Evolutionary conservation across 1,140 invertebrate species (phyloP).

Genomic region (Archegozetes longisetosus): DNA sequence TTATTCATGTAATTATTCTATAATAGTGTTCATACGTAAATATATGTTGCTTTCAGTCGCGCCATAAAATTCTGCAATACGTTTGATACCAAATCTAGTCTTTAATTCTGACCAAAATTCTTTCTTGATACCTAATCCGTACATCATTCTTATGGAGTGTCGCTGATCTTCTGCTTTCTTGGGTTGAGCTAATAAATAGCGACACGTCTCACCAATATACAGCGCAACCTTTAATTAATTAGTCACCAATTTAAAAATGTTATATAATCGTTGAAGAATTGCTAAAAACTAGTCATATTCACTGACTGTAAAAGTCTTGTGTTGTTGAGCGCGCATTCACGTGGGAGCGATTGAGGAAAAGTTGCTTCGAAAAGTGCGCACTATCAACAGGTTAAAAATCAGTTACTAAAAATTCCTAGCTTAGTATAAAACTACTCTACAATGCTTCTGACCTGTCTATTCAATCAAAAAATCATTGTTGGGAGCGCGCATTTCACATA

Average conservation of each 20-base stretch:
- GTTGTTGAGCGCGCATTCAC: too few relatives aligned
- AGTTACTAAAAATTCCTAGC: too few relatives aligned
- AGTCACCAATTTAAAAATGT: background rate
- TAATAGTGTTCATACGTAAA: slow-evolving; percentile 26
- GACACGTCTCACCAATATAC: slow-evolving; percentile 99
- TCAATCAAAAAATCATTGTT: too few relatives aligned
- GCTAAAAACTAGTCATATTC: too few relatives aligned
- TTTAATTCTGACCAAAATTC: slow-evolving; percentile 91
- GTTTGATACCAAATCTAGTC: slow-evolving; percentile 36
- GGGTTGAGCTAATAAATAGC: slow-evolving; percentile 79
- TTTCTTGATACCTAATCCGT: slow-evolving; percentile 84
- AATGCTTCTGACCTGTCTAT: too few relatives aligned
- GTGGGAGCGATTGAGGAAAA: too few relatives aligned
- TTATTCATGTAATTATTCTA: background rate
- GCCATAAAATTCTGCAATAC: slow-evolving; percentile 36
- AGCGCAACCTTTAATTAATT: slow-evolving; percentile 34
- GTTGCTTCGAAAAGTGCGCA: too few relatives aligned
- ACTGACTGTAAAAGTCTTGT: too few relatives aligned
- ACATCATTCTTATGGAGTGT: slow-evolving; percentile 70
- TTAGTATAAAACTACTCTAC: too few relatives aligned
- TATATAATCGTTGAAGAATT: too few relatives aligned
- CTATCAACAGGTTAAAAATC: too few relatives aligned
- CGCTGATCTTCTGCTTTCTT: slow-evolving; percentile 55
- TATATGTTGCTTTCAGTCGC: slow-evolving; percentile 37
- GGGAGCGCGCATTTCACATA: too few relatives aligned